These are phyloP conservation scores for Lucifuga dentata DNA, from an alignment of 2,113 vertebrate genomes.

Conservation along the genomic window DNA sequence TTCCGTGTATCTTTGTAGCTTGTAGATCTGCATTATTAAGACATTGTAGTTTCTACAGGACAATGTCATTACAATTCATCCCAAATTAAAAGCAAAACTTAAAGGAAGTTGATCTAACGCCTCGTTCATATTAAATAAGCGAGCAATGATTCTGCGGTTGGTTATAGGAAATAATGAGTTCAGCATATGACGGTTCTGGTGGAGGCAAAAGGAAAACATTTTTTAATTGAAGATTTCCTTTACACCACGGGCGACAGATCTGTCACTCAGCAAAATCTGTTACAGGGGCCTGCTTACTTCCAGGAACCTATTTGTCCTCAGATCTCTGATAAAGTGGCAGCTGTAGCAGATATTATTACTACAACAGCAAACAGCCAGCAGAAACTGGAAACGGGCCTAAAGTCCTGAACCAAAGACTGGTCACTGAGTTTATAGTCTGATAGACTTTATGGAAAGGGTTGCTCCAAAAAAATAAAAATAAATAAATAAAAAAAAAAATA, in stretches of 20 bases:
- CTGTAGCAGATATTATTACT: slow-evolving; percentile 89
- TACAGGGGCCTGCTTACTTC: slow-evolving; percentile 43
- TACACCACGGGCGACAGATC: slow-evolving; percentile 20
- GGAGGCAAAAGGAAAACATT: neutral
- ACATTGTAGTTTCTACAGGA: slow-evolving; percentile 7
- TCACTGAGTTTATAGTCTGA: slow-evolving; percentile 13
- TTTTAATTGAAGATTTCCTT: slow-evolving; percentile 5
- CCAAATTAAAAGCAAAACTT: neutral
- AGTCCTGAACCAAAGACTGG: slow-evolving; percentile 26
- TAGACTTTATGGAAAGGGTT: too few species aligned
- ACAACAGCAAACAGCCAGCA: slow-evolving; percentile 81
- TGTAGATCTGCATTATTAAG: slow-evolving; percentile 37
- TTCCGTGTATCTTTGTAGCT: slow-evolving; percentile 49
- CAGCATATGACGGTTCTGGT: too few species aligned
- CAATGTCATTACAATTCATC: neutral
- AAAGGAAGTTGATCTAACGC: too few species aligned
- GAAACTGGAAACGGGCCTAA: slow-evolving; percentile 81
- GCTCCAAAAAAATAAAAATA: too few species aligned
- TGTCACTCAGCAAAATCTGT: slow-evolving; percentile 61
- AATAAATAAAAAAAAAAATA: too few species aligned
- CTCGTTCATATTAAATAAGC: neutral
- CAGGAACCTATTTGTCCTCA: slow-evolving; percentile 70
- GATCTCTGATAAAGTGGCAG: slow-evolving; percentile 81
- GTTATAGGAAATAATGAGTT: neutral
- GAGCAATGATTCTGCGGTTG: neutral